phyloP scores from a whole-genome alignment of 2,888 invertebrate genomes.

The Sphecodes monilicornis region DNA sequence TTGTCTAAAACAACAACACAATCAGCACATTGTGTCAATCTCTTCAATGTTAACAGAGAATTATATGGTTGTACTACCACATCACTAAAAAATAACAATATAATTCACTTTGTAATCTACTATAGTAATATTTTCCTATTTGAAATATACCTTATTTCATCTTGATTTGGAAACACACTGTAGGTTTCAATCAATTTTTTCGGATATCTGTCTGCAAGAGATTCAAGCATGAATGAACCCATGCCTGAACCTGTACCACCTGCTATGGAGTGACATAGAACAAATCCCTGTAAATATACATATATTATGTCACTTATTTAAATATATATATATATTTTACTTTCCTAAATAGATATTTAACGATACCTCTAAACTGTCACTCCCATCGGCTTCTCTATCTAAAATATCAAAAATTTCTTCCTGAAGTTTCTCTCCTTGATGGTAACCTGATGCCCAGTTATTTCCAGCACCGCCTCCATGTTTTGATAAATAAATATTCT shows the following conservation, averaged over 20 bases:
- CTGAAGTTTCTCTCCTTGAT: conserved; percentile 95
- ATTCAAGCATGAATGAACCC: conserved; percentile 97
- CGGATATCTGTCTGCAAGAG: conserved; percentile 96
- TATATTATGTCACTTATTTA: too few species aligned
- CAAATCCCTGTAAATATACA: conserved; percentile 92
- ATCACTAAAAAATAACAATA: conserved; percentile 87
- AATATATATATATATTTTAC: too few species aligned
- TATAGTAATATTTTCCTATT: background rate
- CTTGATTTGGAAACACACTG: conserved; percentile 99
- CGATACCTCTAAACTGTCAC: conserved; percentile 96
- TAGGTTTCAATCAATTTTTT: conserved; percentile 99
- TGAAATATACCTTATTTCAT: conserved; percentile 91
- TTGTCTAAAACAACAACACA: conserved; percentile 99
- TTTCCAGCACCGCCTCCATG: conserved; percentile 99
- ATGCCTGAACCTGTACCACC: conserved; percentile 99
- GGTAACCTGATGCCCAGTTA: conserved; percentile 99
- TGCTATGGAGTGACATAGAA: conserved; percentile 99
- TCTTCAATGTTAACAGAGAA: conserved; percentile 96
- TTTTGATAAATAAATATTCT: conserved; percentile 98
- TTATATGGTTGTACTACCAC: conserved; percentile 99
- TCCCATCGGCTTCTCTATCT: conserved; percentile 99
- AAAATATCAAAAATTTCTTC: conserved; percentile 99
- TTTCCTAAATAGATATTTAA: conserved; percentile 6
- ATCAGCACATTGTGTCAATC: conserved; percentile 97
- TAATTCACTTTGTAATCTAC: conserved; percentile 21